Evolutionary conservation across 1,140 invertebrate species (phyloP).

Genomic region (Listronotus bonariensis): DNA sequence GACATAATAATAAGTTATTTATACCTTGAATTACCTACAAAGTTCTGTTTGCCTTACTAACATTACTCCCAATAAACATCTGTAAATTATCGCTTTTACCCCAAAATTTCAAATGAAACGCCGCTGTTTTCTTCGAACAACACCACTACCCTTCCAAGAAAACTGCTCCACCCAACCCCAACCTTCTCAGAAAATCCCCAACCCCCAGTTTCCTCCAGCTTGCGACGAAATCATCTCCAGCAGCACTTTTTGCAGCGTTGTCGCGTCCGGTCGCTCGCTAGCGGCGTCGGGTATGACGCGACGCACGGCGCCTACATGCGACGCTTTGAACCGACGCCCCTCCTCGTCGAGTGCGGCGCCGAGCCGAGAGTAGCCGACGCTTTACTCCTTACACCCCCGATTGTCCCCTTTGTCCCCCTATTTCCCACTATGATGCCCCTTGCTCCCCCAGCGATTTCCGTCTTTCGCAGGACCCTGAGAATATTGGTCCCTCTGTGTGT

Average conservation of each 20-base stretch:
- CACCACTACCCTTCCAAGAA: not conserved
- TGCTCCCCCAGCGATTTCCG: slow-evolving; percentile 4
- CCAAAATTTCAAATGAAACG: too few relatives aligned
- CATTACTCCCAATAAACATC: too few relatives aligned
- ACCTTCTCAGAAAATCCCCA: not conserved
- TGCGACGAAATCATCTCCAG: slow-evolving; percentile 31
- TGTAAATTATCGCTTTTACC: too few relatives aligned
- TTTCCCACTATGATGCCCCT: not conserved
- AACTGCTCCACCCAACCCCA: not conserved
- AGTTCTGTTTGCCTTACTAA: too few relatives aligned
- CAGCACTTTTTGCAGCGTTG: slow-evolving; percentile 36
- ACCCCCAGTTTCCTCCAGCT: slow-evolving; percentile 16
- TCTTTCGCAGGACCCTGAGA: slow-evolving; percentile 4
- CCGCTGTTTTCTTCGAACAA: not conserved
- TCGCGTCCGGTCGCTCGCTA: slow-evolving; percentile 31
- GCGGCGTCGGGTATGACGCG: slow-evolving; percentile 35
- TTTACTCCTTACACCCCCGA: slow-evolving; percentile 16
- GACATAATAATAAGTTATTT: too few relatives aligned
- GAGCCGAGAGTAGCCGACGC: slow-evolving; percentile 36
- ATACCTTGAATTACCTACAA: too few relatives aligned
- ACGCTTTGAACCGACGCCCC: slow-evolving; percentile 34
- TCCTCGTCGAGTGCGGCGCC: slow-evolving; percentile 34
- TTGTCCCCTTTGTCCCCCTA: not conserved
- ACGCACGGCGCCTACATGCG: slow-evolving; percentile 30
- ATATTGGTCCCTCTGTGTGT: slow-evolving; percentile 10